Evolutionary conservation across 2,113 vertebrate genomes (phyloP), one percentile per base, ranked within the genome.

Genomic region (Antechinus stuartii): DNA sequence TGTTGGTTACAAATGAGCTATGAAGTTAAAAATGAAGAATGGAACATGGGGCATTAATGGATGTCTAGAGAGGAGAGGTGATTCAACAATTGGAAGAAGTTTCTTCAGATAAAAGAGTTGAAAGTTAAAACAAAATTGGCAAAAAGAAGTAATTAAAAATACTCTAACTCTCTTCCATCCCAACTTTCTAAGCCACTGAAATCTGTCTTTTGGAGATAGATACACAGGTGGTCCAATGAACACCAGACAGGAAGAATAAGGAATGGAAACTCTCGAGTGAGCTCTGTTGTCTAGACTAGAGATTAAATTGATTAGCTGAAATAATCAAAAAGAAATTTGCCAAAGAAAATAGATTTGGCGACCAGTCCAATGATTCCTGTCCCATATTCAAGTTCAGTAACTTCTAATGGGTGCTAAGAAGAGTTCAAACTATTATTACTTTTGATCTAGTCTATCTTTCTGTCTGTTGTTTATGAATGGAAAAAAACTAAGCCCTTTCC

Each of bases 321-420:
- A 95, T 84, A 97, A 90, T 91, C 26, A 96, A 97, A 96, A 54
- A 91, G 84, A 42, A 97, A 94, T 54, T 94, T 42, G 55, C 94
- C 93, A 97, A 96, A 93, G 92, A 97, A 97, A 96, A 93, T n/a
- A 96, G 53, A 96, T 94, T 92, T 95, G 96, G 26, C 54, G 93
- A 52, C 27, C 90, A 92, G 96, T 91, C 49, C 96, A 93, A 94
- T 22, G 4, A 30, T 96, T 93, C 91, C 91, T 54, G 90, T 91
- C 53, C 23, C 47, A 95, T 95, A 96, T 53, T 24, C 76, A 91
- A 91, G 91, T 93, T 94, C 96, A 96, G 93, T 96, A 68, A 92
- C 50, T 91, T 90, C 1, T 23, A 93, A 54, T 11, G 57, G 50
- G 14, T 26, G 24, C n/a, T 30, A 90, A 24, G 50, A 95, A 56